Percentiles rank a stretch among this genome's conserved stretches.
These are phyloP conservation scores for Oryzias javanicus DNA, from an alignment of 2,113 vertebrate genomes.

Conservation along the genomic window DNA sequence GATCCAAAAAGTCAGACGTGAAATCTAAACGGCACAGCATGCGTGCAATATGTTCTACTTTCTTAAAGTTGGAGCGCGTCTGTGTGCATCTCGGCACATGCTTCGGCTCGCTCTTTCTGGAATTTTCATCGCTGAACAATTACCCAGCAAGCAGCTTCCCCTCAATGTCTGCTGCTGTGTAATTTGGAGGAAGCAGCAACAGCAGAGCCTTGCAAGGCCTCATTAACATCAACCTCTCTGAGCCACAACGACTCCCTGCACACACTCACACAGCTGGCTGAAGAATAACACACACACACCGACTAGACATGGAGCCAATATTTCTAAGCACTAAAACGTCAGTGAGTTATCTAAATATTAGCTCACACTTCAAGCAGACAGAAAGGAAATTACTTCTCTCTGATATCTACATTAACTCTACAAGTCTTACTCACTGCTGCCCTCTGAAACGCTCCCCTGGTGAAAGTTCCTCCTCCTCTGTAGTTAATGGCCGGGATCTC, in stretches of 20 bases:
- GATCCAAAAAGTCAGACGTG: too few species aligned
- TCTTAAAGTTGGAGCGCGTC: neutral
- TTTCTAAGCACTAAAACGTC: neutral
- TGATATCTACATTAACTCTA: neutral
- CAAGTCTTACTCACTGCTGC: slow-evolving; percentile 84
- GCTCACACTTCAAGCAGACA: slow-evolving; percentile 10
- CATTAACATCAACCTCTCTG: slow-evolving; percentile 41
- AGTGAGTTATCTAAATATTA: neutral
- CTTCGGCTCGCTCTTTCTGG: slow-evolving; percentile 3
- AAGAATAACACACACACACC: slow-evolving; percentile 5
- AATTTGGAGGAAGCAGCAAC: slow-evolving; percentile 54
- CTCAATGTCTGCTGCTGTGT: slow-evolving; percentile 43
- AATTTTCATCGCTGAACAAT: slow-evolving; percentile 51
- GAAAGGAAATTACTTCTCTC: neutral
- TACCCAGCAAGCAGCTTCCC: slow-evolving; percentile 35
- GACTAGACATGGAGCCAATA: neutral
- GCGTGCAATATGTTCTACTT: too few species aligned
- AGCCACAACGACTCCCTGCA: slow-evolving; percentile 17
- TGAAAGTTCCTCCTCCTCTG: slow-evolving; percentile 95
- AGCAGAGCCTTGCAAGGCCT: slow-evolving; percentile 37
- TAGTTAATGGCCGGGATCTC: slow-evolving; percentile 95
- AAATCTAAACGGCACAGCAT: neutral
- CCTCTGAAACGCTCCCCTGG: slow-evolving; percentile 95
- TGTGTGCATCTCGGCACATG: slow-evolving; percentile 7
- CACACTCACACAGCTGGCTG: slow-evolving; percentile 17